phyloP scores from a whole-genome alignment of 2,797 vertebrate genomes.

The Apodemus agrarius region DNA sequence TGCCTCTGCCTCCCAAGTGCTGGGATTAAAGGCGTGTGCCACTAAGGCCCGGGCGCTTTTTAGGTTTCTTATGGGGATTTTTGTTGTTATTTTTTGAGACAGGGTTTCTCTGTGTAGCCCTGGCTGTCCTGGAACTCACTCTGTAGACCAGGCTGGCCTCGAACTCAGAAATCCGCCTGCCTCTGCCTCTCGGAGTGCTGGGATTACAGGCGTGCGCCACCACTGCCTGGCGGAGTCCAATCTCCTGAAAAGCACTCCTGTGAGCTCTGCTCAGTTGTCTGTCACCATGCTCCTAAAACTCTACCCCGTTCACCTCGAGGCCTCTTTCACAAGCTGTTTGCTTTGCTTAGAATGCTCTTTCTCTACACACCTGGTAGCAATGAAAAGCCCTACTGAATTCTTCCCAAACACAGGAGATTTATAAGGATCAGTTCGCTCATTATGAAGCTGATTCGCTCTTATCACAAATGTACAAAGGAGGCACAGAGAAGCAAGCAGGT shows the following conservation, averaged over 20 bases:
- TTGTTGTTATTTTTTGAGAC: too few species aligned
- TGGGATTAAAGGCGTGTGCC: too few species aligned
- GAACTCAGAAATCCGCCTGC: too few species aligned
- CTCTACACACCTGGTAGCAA: neutral
- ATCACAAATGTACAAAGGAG: neutral
- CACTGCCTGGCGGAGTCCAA: too few species aligned
- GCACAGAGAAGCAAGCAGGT: constrained; percentile 5
- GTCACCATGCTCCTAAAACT: neutral
- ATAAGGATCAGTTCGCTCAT: neutral
- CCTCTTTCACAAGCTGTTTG: neutral
- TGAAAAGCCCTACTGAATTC: neutral
- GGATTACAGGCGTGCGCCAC: neutral
- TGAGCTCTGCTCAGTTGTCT: neutral
- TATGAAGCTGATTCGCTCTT: constrained; percentile 14
- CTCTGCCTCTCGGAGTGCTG: too few species aligned
- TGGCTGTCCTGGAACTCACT: too few species aligned
- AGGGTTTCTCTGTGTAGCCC: too few species aligned
- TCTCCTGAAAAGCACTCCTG: constrained; percentile 3
- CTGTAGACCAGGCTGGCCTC: too few species aligned
- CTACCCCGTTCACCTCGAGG: neutral
- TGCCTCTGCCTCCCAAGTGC: too few species aligned
- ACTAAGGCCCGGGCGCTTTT: too few species aligned
- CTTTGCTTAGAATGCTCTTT: constrained; percentile 36
- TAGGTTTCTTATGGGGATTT: too few species aligned
- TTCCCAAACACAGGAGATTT: neutral